Conservation (phyloP, 2,888 invertebrate species). For the Dicroscelio sp. region DNA sequence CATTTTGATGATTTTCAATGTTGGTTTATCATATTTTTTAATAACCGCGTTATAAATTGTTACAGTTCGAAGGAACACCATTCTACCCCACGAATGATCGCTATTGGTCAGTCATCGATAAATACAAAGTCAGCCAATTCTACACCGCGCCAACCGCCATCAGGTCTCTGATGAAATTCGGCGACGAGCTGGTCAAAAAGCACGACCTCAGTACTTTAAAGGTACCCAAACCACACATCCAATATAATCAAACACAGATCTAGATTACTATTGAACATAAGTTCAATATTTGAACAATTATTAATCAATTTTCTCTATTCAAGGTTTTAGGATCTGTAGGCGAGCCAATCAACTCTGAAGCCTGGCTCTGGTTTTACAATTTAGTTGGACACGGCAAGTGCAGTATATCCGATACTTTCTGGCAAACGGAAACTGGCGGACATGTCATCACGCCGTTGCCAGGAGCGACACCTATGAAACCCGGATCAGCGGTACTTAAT, state of each 20-base stretch:
- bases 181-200: slow-evolving; percentile 96
- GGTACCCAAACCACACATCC: too few relatives aligned
- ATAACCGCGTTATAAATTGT: slow-evolving; percentile 79
- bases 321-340: slow-evolving; percentile 98
- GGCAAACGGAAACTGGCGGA: slow-evolving; percentile 99
- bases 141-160: slow-evolving; percentile 99
- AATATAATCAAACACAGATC: too few relatives aligned
- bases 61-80: slow-evolving; percentile 98
- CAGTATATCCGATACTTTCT: slow-evolving; percentile 99
- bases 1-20: too few relatives aligned
- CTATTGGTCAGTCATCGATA: slow-evolving; percentile 98
- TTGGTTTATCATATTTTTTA: too few relatives aligned
- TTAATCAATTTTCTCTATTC: slow-evolving; percentile 10
- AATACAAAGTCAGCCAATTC: slow-evolving; percentile 98
- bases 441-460: slow-evolving; percentile 99
- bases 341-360: slow-evolving; percentile 99
- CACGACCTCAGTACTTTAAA: slow-evolving; percentile 91
- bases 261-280: too few relatives aligned
- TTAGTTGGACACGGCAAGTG: slow-evolving; percentile 96
- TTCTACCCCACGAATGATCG: slow-evolving; percentile 98
- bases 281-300: background rate
- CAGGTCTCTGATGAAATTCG: slow-evolving; percentile 98
- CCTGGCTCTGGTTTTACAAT: slow-evolving; percentile 99
- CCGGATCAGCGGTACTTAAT: slow-evolving; percentile 97
- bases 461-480: slow-evolving; percentile 99